phyloP scores from a whole-genome alignment of 2,797 vertebrate species.

The Tarsius wallacei region DNA sequence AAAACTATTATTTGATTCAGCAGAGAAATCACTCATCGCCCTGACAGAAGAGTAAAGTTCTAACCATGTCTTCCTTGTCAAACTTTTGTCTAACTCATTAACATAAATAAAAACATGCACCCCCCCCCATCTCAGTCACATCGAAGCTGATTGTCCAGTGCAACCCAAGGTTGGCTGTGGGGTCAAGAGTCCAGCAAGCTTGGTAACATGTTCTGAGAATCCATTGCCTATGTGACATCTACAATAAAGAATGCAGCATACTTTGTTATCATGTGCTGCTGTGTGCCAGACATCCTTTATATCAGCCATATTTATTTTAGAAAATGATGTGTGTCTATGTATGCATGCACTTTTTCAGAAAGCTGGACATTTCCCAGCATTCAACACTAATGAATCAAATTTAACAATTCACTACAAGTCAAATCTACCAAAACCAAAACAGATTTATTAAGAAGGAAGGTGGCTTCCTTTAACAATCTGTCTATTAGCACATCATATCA shows the following conservation, averaged over 20 bases:
- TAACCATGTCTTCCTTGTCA: rapidly evolving
- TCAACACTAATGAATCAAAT: neutral
- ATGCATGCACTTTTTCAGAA: neutral
- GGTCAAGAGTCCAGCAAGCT: too few relatives aligned
- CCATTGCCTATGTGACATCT: rapidly evolving
- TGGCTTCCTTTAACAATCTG: neutral
- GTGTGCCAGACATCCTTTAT: neutral
- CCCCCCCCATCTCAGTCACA: rapidly evolving
- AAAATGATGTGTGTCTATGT: neutral
- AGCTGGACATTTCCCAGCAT: neutral
- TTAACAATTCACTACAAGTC: neutral
- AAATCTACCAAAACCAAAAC: neutral
- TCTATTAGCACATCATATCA: neutral
- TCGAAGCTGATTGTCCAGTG: rapidly evolving
- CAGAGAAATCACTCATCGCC: rapidly evolving
- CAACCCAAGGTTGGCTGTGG: rapidly evolving
- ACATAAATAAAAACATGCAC: neutral
- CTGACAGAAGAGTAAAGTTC: rapidly evolving
- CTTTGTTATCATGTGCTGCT: neutral
- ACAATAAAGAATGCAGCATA: rapidly evolving
- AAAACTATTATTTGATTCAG: neutral
- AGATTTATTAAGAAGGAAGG: neutral
- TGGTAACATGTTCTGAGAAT: rapidly evolving
- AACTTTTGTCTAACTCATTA: too few relatives aligned
- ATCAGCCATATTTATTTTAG: neutral